Conservation (phyloP, 2,888 invertebrate genomes). For the Caenorhabditis afra region DNA sequence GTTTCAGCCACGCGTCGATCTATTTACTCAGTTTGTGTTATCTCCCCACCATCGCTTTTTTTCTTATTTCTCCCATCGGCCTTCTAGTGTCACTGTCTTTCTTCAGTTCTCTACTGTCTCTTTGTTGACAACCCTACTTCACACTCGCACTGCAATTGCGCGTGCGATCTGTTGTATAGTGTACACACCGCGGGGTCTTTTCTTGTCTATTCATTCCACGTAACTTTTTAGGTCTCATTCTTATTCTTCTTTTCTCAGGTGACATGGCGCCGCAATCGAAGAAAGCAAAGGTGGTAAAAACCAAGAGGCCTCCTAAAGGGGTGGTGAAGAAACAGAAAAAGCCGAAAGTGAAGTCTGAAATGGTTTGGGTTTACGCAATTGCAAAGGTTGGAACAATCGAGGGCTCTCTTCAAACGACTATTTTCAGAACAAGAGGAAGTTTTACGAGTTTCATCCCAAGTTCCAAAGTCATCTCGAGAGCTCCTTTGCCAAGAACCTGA, state of each 20-base stretch:
- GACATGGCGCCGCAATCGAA: not conserved
- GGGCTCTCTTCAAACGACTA: not conserved
- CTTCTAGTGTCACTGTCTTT: too few species aligned
- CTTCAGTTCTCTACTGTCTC: too few species aligned
- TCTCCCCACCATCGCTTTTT: not conserved
- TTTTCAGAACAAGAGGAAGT: slow-evolving; percentile 5
- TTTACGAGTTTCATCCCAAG: slow-evolving; percentile 29
- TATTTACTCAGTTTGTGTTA: slow-evolving; percentile 14
- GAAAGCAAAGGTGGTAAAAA: not conserved
- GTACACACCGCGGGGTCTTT: not conserved
- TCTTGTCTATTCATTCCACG: not conserved
- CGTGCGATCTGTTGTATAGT: too few species aligned
- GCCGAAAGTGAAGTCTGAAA: not conserved
- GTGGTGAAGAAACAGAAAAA: too few species aligned
- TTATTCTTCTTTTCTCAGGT: not conserved
- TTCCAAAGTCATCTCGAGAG: slow-evolving; percentile 30
- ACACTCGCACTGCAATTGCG: too few species aligned
- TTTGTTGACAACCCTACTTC: too few species aligned
- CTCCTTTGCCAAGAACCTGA: not conserved
- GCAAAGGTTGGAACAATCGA: not conserved
- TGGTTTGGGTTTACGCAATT: slow-evolving; percentile 24
- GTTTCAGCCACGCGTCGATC: slow-evolving; percentile 17
- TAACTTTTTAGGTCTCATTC: not conserved
- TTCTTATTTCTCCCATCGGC: too few species aligned
- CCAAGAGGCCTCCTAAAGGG: too few species aligned